Evolutionary conservation across 2,888 invertebrate genomes (phyloP), one percentile per base, ranked within the genome.

Genomic region (Lithophane ornitopus): DNA sequence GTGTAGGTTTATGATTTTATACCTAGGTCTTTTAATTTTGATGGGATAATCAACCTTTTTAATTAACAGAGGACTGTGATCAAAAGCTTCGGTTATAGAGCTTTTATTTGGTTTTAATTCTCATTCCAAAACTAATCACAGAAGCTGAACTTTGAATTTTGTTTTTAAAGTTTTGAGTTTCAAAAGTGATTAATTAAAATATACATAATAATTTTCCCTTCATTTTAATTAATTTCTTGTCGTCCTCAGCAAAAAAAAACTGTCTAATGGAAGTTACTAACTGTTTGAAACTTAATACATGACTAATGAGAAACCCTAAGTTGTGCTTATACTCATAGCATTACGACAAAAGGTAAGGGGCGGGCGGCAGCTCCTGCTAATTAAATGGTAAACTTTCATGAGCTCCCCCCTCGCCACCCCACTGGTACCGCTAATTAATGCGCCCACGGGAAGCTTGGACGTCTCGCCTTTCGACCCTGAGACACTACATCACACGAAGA

Each of bases 371-470:
- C 93, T 92, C 93, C 91, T 95, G 94, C 95, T 96, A 96, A 96
- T 96, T 96, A 96, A 96, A 96, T 96, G 96, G 96, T 96, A 96
- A 96, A 96, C 96, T 96, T 95, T 96, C 95, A 96, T 94, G 95
- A 95, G 93, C 89, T 91, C 90, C 91, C 92, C 92, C 91, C 84
- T 89, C 91, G 84, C 88, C 12, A 7, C 44, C 52, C 16, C 62
- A 3, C 61, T 9, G 90, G 90, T 89, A 91, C 90, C 93, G 94
- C 95, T 96, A 96, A 96, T 96, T 96, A 96, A 96, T 95, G 94
- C 93, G 94, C 94, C 95, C 94, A 94, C 93, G 94, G 93, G 93
- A 92, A 89, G 88, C 91, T 92, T 91, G 93, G 94, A 92, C 94
- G 89, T 87, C 89, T 90, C 89, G 87, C 84, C 87, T 84, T 85